Conservation (phyloP, 2,113 vertebrate genomes). For the Sitta europaea region DNA sequence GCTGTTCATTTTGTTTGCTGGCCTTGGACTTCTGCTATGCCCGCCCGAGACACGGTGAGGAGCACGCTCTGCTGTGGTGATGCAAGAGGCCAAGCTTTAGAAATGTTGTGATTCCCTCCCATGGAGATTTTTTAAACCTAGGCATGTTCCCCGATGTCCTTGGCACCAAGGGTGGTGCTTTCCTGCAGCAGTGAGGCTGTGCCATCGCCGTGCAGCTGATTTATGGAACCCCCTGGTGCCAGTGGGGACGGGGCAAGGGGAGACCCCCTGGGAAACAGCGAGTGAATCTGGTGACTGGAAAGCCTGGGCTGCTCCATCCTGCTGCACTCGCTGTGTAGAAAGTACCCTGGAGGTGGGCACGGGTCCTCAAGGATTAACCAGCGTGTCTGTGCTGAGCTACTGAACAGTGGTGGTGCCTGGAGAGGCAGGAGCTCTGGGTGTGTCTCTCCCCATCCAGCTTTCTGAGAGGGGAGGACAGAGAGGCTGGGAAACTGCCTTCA, state of each 20-base stretch:
- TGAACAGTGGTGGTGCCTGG: not conserved
- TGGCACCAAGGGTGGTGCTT: conserved; percentile 30
- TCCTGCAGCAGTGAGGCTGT: not conserved
- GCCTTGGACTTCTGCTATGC: not conserved
- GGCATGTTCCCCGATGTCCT: conserved; percentile 17
- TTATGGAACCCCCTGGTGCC: not conserved
- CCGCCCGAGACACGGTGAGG: not conserved
- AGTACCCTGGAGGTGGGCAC: not conserved
- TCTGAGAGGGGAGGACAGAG: not conserved
- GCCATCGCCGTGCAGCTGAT: not conserved
- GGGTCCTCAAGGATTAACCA: not conserved
- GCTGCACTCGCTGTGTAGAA: not conserved
- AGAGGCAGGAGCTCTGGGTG: not conserved
- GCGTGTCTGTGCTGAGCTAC: not conserved
- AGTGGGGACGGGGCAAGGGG: not conserved
- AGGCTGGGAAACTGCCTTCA: not conserved
- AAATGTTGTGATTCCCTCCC: conserved; percentile 39
- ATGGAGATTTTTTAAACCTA: conserved; percentile 4
- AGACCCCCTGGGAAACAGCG: not conserved
- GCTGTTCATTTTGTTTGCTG: not conserved
- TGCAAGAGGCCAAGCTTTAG: not conserved
- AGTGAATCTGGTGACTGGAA: not conserved
- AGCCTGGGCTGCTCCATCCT: not conserved
- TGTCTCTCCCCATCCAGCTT: not conserved
- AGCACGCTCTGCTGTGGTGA: conserved; percentile 15